Evolutionary conservation across 2,113 vertebrate genomes (phyloP).

Genomic region (Tenrec ecaudatus): DNA sequence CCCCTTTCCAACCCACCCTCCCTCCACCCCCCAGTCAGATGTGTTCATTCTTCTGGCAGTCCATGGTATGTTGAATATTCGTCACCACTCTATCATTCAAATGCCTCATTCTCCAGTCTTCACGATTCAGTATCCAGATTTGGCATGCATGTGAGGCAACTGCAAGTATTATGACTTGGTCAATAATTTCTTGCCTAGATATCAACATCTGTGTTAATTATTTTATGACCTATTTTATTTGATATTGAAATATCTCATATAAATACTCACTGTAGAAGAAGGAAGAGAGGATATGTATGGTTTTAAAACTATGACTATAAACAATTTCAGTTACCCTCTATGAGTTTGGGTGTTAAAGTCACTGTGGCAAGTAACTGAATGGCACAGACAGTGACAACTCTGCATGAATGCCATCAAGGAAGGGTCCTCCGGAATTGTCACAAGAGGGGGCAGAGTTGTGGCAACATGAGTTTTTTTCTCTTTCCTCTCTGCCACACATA

Average conservation of each 20-base stretch:
- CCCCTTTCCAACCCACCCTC: too few species aligned
- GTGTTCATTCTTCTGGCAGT: too few species aligned
- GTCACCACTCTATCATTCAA: too few species aligned
- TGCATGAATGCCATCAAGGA: neutral
- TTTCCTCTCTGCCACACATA: neutral
- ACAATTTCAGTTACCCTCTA: neutral
- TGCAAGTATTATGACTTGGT: too few species aligned
- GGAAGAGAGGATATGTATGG: neutral
- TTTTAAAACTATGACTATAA: neutral
- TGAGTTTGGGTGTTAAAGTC: neutral
- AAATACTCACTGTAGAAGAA: neutral
- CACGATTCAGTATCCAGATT: too few species aligned
- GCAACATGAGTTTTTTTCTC: neutral
- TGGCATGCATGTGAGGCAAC: too few species aligned
- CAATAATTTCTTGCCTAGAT: too few species aligned
- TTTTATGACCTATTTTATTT: neutral
- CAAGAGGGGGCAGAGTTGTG: neutral
- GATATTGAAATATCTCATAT: neutral
- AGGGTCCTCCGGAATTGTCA: neutral
- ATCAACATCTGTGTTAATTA: neutral
- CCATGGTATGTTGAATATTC: too few species aligned
- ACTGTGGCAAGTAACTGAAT: neutral
- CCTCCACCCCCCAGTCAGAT: too few species aligned
- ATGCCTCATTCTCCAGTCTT: too few species aligned
- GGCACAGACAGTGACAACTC: too few species aligned